Base-by-base conservation (phyloP, 2,888 invertebrate species). In the Drosophila kambysellisi region DNA sequence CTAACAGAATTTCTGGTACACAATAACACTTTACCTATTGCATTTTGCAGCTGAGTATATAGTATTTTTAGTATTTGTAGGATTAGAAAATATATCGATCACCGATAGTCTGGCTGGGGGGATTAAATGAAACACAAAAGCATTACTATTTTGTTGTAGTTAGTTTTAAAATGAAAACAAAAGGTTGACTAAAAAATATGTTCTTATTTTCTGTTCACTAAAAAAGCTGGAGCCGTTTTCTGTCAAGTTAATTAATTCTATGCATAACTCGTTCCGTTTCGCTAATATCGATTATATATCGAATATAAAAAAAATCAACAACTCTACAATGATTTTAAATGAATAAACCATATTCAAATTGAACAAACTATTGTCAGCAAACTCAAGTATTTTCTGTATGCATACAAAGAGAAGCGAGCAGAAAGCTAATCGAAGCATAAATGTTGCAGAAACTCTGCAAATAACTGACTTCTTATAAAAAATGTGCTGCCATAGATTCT, bases 221-320 rank as follows among this genome's bases (percentile, higher is more conserved):
- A 15, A 43, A 61, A 56, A 76, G 67, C 61, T 64, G 73, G 51
- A 71, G 66, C 35, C 51, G 39, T 29, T 33, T 25, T 43, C 29
- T 33, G 39, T 37, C 8, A 32, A n/a, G 39, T 8, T 8, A n/a
- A 3, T 39, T n/a, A 0, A 41, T n/a, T 41, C 9, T n/a, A 41
- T 41, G 41, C 41, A 41, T 3, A 41, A 9, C 11, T 43, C 5
- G 5, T 5, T n/a, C 9, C n/a, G 43, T 12, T 43, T 20, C 4
- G 20, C 6, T 12, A 20, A 12, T 20, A 43, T 20, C 43, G 20
- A 43, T 12, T 20, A 43, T 7, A 37, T 37, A 6, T 25, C 20
- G 20, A 25, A 25, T 25, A 25, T 25, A 6, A 43, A 20, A 12
- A 20, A 41, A 9, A 9, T 17, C 39, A 9, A n/a, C 4, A 41